Evolutionary conservation across 2,888 invertebrate genomes (phyloP).

Genomic region (Apeira syringaria): DNA sequence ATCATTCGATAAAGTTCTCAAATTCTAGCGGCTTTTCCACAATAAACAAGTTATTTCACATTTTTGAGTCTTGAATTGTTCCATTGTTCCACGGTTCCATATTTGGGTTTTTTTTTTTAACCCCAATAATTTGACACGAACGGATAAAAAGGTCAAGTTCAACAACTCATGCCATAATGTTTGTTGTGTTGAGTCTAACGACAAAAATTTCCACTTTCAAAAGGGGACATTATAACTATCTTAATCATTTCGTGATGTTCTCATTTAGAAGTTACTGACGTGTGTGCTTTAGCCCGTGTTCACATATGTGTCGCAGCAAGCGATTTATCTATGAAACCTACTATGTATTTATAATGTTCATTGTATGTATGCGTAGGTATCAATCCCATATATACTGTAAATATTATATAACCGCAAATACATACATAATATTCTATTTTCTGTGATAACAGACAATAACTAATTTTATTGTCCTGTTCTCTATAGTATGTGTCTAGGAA

Average conservation of each 20-base stretch:
- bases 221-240: slow-evolving; percentile 21
- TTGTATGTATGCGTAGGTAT: too few relatives aligned
- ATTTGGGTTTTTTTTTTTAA: too few relatives aligned
- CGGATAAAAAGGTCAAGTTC: slow-evolving; percentile 10
- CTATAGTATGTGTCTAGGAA: neutral
- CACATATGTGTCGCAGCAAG: slow-evolving; percentile 2
- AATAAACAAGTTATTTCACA: too few relatives aligned
- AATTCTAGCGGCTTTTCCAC: too few relatives aligned
- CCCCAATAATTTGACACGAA: neutral
- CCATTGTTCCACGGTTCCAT: too few relatives aligned
- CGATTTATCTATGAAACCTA: neutral
- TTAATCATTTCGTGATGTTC: slow-evolving; percentile 30
- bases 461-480: neutral
- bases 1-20: too few relatives aligned
- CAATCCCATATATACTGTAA: too few relatives aligned
- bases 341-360: too few relatives aligned
- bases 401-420: too few relatives aligned
- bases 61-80: too few relatives aligned
- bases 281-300: slow-evolving; percentile 5
- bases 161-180: slow-evolving; percentile 5
- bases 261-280: slow-evolving; percentile 24
- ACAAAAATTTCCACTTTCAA: slow-evolving; percentile 26
- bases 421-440: neutral
- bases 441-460: slow-evolving; percentile 8
- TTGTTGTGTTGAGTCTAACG: slow-evolving; percentile 2